phyloP scores from a whole-genome alignment of 2,888 invertebrate genomes.

The Lepidochitona cinerea region DNA sequence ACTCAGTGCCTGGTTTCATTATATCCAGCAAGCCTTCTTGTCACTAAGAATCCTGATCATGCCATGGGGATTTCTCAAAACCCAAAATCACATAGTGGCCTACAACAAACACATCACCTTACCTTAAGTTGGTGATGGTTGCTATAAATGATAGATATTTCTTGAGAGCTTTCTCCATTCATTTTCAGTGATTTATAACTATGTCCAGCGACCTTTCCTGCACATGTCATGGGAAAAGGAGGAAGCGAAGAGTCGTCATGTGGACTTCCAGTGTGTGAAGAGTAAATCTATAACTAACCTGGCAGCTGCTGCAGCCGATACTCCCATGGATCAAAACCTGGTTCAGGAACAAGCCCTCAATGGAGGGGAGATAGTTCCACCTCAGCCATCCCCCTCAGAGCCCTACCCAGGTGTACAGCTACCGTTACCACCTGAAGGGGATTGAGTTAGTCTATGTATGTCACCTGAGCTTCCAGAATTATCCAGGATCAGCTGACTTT shows the following conservation, averaged over 20 bases:
- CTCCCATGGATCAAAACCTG: constrained; percentile 76
- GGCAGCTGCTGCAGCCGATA: constrained; percentile 91
- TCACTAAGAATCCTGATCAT: too few species aligned
- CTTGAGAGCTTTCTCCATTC: too few species aligned
- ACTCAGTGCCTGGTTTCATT: too few species aligned
- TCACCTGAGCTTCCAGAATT: too few species aligned
- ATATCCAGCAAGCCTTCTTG: too few species aligned
- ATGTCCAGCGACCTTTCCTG: constrained; percentile 98
- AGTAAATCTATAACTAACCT: constrained; percentile 97
- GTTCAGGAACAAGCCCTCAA: constrained; percentile 17
- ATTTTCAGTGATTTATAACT: constrained; percentile 92
- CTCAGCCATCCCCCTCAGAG: constrained; percentile 68
- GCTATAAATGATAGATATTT: too few species aligned
- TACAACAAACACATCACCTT: too few species aligned
- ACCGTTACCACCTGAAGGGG: constrained; percentile 23
- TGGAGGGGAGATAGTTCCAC: constrained; percentile 63
- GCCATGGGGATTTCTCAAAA: too few species aligned
- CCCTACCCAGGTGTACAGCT: constrained; percentile 62
- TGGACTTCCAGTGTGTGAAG: constrained; percentile 99
- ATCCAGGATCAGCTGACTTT: too few species aligned
- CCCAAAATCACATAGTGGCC: too few species aligned
- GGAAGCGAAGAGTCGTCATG: constrained; percentile 98
- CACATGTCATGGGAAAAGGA: constrained; percentile 99
- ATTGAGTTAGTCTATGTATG: too few species aligned
- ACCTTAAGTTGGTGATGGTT: too few species aligned